Base-by-base conservation (phyloP, 2,888 invertebrate species). In the Oligia latruncula region DNA sequence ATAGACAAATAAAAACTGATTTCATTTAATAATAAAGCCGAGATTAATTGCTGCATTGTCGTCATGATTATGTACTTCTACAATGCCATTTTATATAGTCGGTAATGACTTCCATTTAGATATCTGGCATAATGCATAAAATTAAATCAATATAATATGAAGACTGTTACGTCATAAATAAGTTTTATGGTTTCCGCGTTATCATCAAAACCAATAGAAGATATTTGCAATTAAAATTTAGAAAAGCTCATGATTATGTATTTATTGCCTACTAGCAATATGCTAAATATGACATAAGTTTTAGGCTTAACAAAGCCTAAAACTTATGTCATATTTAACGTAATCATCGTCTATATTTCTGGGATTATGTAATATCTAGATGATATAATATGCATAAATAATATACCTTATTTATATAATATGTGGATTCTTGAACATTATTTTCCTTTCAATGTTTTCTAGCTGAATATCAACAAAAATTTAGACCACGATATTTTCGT, bases 211-310 rank as follows among this genome's bases (percentile, higher is more conserved):
- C 74, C 71, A 78, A 86, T 88, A 83, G 74, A 66, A 74, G 58
- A 76, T 66, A 83, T 91, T 90, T 86, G 90, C 89, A 92, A 89
- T 90, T 90, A 77, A 89, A 89, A 91, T 91, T 80, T 81, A 84
- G 88, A 90, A 90, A 90, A 85, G 77, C 35, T 78, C 52, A 67
- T 71, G 70, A 71, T 87, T 81, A 79, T 75, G 72, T 80, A 77
- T 87, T 52, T 77, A 77, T 66, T 79, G 77, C 65, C 66, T 78
- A 62, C 71, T 76, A 64, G 17, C 43, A 74, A 76, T 68, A 65
- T 71, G 64, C 35, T 68, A 66, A 83, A 65, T 43, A n/a, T 82
- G 58, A 78, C 66, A 74, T 85, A 83, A 83, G 29, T 71, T 72
- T 71, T 52, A 40, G 52, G 58, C 8, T 23, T 67, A 29, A 29